phyloP scores from a whole-genome alignment of 2,113 vertebrate genomes.

The Oreochromis tanganicae region DNA sequence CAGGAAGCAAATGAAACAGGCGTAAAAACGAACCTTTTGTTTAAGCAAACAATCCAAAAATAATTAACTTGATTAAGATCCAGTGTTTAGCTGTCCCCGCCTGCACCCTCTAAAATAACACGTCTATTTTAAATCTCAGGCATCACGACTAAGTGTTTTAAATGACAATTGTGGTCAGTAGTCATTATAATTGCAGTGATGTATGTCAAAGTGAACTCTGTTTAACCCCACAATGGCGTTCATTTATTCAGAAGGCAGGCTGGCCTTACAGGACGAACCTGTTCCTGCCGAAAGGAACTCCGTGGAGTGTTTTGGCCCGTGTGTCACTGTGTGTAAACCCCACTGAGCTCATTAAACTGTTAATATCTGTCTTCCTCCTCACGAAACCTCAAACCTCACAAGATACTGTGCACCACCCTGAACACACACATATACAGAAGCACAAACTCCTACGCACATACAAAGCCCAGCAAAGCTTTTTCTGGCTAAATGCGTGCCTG shows the following conservation, averaged over 20 bases:
- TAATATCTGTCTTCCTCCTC: slow-evolving; percentile 43
- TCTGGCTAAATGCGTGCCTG: slow-evolving; percentile 57
- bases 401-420: slow-evolving; percentile 23
- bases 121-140: not conserved
- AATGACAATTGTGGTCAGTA: not conserved
- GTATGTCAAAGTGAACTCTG: slow-evolving; percentile 33
- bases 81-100: not conserved
- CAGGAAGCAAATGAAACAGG: not conserved
- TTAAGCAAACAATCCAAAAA: not conserved
- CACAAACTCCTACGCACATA: slow-evolving; percentile 1
- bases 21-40: not conserved
- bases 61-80: not conserved
- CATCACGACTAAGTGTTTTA: not conserved
- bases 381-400: slow-evolving; percentile 40
- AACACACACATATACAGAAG: not conserved
- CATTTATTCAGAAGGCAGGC: slow-evolving; percentile 49
- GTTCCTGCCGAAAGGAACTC: slow-evolving; percentile 43
- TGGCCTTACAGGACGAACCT: slow-evolving; percentile 46
- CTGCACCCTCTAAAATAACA: not conserved
- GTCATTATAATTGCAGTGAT: slow-evolving; percentile 33
- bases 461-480: slow-evolving; percentile 52
- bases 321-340: slow-evolving; percentile 25
- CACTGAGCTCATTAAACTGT: slow-evolving; percentile 56
- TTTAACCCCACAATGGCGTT: slow-evolving; percentile 32
- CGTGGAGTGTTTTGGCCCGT: slow-evolving; percentile 2